Evolutionary conservation across 2,888 invertebrate genomes (phyloP), one percentile per base, ranked within the genome.

Genomic region (Heterodera filipjevi): DNA sequence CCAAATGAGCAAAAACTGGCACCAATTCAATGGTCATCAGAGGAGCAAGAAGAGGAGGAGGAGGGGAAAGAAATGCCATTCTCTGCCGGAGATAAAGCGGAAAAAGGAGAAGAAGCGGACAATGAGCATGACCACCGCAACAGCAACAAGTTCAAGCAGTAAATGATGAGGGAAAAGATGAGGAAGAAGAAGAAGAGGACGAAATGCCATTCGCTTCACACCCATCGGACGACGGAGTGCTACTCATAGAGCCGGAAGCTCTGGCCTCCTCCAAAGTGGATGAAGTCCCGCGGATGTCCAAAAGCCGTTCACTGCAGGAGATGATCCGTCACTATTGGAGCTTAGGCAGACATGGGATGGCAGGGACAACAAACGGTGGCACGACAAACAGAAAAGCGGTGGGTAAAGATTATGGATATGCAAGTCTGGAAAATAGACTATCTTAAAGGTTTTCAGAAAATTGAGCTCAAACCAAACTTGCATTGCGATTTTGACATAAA

Each of bases 21-120:
- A 59, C 3, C 27, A 22, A n/a, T 73, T 27, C 35, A 73, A 32
- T 73, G 73, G 46, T 35, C 44, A n/a, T n/a, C 14, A 19, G 49
- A 32, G 30, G 6, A 32, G 49, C 27, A 35, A 19, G 49, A 32
- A 16, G 6, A 32, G 53, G 33, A 22, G 2, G n/a, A n/a, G 3
- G n/a, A n/a, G n/a, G n/a, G n/a, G n/a, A n/a, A n/a, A n/a, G 73
- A 35, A n/a, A 39, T 22, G 49, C 72, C 59, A 35, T 1, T 30
- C 72, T 46, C n/a, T n/a, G n/a, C 71, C 71, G 71, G 49, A 2
- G 32, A 72, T 35, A 39, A 72, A 22, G 22, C 59, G 16, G 44
- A 72, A 35, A 27, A 8, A 10, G 6, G 32, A 0, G 39, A 35
- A 44, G 72, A 32, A 22, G 44, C 6, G 46, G 44, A n/a, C n/a